phyloP scores from a whole-genome alignment of 2,888 invertebrate genomes.

The Noctuana brunneofusca region DNA sequence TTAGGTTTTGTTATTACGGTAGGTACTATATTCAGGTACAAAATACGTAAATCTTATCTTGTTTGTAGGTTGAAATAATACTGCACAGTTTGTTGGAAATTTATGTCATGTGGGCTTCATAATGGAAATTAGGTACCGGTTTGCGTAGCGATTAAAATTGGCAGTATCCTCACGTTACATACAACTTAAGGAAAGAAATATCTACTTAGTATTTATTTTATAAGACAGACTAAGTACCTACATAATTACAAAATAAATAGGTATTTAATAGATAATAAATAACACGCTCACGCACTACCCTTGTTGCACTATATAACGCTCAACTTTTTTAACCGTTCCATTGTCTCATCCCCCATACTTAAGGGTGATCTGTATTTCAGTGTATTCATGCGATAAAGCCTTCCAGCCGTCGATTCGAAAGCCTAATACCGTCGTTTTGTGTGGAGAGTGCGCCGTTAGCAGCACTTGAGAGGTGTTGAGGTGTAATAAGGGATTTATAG shows the following conservation, averaged over 20 bases:
- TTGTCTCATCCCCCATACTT: conserved; percentile 20
- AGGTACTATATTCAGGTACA: conserved; percentile 12
- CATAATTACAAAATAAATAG: too few species aligned
- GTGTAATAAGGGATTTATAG: conserved; percentile 17
- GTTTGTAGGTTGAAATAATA: neutral
- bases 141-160: too few species aligned
- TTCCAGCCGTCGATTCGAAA: conserved; percentile 21
- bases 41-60: conserved; percentile 14
- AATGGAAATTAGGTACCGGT: too few species aligned
- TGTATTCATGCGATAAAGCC: conserved; percentile 21
- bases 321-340: conserved; percentile 6
- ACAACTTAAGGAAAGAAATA: too few species aligned
- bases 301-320: neutral
- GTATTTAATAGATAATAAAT: too few species aligned
- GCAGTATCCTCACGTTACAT: too few species aligned
- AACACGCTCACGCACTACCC: too few species aligned
- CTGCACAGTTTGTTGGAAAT: too few species aligned
- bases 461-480: conserved; percentile 16
- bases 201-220: too few species aligned
- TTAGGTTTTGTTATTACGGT: conserved; percentile 22
- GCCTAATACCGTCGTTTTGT: conserved; percentile 19
- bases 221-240: too few species aligned
- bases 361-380: conserved; percentile 24
- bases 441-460: conserved; percentile 11
- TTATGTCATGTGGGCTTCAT: too few species aligned